phyloP scores from a whole-genome alignment of 1,140 invertebrate genomes.

The Tetramorium alpestre region DNA sequence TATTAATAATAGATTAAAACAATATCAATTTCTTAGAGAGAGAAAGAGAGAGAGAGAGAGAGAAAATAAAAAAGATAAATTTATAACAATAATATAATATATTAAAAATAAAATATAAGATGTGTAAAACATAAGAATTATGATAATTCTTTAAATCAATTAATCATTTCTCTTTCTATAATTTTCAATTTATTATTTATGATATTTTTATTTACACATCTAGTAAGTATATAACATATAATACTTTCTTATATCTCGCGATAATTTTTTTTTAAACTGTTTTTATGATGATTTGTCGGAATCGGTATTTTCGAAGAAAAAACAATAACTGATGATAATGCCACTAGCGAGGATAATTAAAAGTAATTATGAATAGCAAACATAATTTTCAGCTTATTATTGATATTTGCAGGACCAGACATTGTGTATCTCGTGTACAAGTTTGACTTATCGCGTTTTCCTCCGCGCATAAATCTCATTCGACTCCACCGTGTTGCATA shows the following conservation, averaged over 20 bases:
- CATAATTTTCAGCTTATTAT: constrained; percentile 32
- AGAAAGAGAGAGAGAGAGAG: neutral
- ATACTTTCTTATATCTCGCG: neutral
- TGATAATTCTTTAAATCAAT: neutral
- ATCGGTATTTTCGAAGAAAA: neutral
- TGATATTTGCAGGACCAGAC: constrained; percentile 27
- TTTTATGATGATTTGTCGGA: neutral
- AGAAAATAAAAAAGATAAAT: neutral
- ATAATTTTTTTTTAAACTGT: neutral
- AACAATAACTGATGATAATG: constrained; percentile 14
- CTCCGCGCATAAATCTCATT: constrained; percentile 36
- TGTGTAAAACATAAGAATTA: neutral
- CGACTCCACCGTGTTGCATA: constrained; percentile 37
- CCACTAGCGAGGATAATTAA: constrained; percentile 2
- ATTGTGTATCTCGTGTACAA: constrained; percentile 10
- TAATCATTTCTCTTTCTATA: neutral
- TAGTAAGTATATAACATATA: neutral
- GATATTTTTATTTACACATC: neutral
- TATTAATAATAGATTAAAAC: neutral
- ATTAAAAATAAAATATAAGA: neutral
- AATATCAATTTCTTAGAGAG: neutral
- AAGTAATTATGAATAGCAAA: constrained; percentile 18
- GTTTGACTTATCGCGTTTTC: constrained; percentile 40
- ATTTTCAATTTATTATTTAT: neutral
- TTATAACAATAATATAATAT: neutral